phyloP scores from a whole-genome alignment of 2,888 invertebrate genomes.

The Plagodis dolabraria region DNA sequence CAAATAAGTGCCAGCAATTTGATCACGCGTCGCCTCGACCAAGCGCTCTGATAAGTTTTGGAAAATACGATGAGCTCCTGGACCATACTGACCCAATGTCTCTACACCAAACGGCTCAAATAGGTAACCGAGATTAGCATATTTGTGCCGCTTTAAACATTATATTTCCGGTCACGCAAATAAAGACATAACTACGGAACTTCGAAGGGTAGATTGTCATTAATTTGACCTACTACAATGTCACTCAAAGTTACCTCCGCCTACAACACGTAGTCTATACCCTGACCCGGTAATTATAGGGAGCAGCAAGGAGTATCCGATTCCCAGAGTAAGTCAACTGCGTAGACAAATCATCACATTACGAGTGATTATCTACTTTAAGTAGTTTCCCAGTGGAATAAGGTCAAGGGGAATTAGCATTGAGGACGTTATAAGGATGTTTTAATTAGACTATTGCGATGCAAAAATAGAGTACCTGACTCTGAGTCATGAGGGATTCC shows the following conservation, averaged over 20 bases:
- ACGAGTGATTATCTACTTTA: constrained; percentile 9
- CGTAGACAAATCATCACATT: constrained; percentile 9
- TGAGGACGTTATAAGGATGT: neutral
- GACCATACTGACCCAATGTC: no score
- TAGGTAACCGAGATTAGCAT: no score
- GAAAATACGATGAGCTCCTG: no score
- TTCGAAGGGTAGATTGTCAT: neutral
- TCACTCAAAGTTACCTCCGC: neutral
- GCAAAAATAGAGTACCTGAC: neutral
- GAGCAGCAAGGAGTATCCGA: constrained; percentile 1
- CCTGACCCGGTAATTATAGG: neutral
- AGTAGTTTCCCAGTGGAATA: constrained; percentile 1
- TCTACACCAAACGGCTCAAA: no score
- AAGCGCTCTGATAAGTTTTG: no score
- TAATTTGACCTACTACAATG: constrained; percentile 9
- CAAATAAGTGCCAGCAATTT: no score
- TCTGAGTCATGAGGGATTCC: neutral
- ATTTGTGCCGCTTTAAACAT: no score
- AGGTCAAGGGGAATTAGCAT: constrained; percentile 15
- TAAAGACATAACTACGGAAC: no score
- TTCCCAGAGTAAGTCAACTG: constrained; percentile 19
- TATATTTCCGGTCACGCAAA: no score
- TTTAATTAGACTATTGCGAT: constrained; percentile 2
- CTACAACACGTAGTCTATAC: neutral
- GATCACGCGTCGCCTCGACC: no score